Base-by-base conservation (phyloP, 2,113 vertebrate species). In the Trochalopteron elliotii region DNA sequence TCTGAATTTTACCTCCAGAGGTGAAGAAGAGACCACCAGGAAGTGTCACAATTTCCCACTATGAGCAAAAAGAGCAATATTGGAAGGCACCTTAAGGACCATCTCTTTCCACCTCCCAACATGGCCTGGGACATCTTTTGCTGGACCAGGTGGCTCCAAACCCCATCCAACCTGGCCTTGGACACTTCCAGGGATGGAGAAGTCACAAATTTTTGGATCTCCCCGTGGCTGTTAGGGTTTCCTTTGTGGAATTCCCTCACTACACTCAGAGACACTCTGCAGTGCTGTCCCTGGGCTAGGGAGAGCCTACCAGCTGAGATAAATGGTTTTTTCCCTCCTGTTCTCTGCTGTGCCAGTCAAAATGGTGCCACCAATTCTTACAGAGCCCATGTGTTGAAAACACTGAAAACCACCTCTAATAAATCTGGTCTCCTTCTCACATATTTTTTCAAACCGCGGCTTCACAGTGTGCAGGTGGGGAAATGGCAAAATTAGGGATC, bases 11-110 rank as follows among this genome's bases (percentile, higher is more conserved):
- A 17, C 14, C 22, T 83, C 57, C 15, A 28, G n/a, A 80, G 16
- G 22, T 35, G 44, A 55, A 18, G 28, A 80, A 81, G 44, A 63
- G 7, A 20, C 52, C 21, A 21, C 49, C 24, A 61, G 57, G 44
- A 79, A 72, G 3, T 0, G 0, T 3, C 76, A 42, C 6, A 52
- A 12, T 50, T 79, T 68, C 23, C 7, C 19, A 56, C 24, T 15
- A 8, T 0, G 4, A 50, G 16, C 7, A 44, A 59, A 81, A 12
- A 28, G 0, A 0, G 2, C 5, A 47, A 23, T 30, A 37, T 2
- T 68, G 30, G n/a, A 47, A 40, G 40, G 3, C 10, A 42, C 30
- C 9, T 35, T 39, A 39, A 39, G 37, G 37, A 39, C 37, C 37
- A 39, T 39, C 30, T 47, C 0, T 0, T 47, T 55, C 30, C 30